Evolutionary conservation across 1,140 invertebrate genomes (phyloP), one percentile per base, ranked within the genome.

Genomic region (Uloborus diversus): DNA sequence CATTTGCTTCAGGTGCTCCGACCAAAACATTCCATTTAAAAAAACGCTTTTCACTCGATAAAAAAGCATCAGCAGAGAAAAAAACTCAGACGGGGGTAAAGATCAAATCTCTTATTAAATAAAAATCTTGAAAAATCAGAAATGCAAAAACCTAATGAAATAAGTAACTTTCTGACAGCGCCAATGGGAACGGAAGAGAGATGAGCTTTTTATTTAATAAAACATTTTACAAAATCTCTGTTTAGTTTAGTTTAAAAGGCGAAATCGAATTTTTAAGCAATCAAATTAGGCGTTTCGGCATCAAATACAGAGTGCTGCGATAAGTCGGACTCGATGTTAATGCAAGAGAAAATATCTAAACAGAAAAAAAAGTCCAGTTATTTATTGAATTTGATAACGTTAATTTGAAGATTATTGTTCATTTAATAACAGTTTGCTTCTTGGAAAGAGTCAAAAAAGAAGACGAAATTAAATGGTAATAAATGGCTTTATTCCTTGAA

Each of bases 171-270:
- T 30, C 20, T 65, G 47, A 17, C 61, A 78, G 33, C 20, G 73
- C 37, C 33, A 78, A 62, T 75, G 56, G 25, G 13, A 53, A n/a
- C 49, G 49, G 20, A 4, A 42, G 37, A 71, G 30, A 78, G 47
- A 37, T 9, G 62, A 42, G 28, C 47, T 37, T 66, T 32, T 78
- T 78, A 78, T 78, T 78, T 53, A 78, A 78, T 78, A 78, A 78
- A 78, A 61, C 73, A 78, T 78, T 78, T 78, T 78, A 66, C 73
- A 78, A 78, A 78, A 78, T 78, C 73, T 78, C 73, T 78, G 73
- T 78, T 78, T 78, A 78, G 73, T 78, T 66, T 78, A 78, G 73
- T 78, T 78, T 78, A 65, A 66, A 78, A 33, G 17, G 73, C 47
- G 47, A 49, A 78, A 78, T 78, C 32, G 61, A 78, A 78, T 78